Conservation (phyloP, 2,797 vertebrate genomes). For the Iguana delicatissima region DNA sequence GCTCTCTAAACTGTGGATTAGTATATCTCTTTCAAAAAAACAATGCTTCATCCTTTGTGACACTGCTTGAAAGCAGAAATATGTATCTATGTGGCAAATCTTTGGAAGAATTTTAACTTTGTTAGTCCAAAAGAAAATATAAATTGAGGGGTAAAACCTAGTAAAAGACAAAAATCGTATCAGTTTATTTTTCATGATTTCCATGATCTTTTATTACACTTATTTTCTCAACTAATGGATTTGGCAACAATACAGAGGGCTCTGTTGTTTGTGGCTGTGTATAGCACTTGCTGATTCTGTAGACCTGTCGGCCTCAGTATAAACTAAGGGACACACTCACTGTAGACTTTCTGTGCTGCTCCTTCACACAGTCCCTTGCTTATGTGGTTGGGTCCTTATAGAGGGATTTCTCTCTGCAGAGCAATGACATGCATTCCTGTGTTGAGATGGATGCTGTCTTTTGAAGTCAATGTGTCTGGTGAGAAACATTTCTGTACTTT, state of each 20-base stretch:
- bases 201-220: conserved; percentile 74
- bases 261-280: neutral
- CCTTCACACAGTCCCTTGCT: neutral
- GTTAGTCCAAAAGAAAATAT: conserved; percentile 71
- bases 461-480: neutral
- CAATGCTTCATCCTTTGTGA: conserved; percentile 35
- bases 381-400: neutral
- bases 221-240: conserved; percentile 68
- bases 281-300: neutral
- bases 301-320: neutral
- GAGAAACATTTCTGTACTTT: neutral
- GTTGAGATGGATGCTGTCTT: neutral
- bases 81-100: conserved; percentile 62
- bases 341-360: neutral
- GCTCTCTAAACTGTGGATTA: conserved; percentile 14
- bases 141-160: conserved; percentile 69
- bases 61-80: conserved; percentile 28
- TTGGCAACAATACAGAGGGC: neutral
- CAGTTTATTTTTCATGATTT: conserved; percentile 80
- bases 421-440: neutral
- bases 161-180: conserved; percentile 74
- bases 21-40: conserved; percentile 57
- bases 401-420: neutral
- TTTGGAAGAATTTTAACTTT: conserved; percentile 68
- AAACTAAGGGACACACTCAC: neutral